Evolutionary conservation across 2,888 invertebrate genomes (phyloP), one percentile per base, ranked within the genome.

Genomic region (Alsophila aescularia): DNA sequence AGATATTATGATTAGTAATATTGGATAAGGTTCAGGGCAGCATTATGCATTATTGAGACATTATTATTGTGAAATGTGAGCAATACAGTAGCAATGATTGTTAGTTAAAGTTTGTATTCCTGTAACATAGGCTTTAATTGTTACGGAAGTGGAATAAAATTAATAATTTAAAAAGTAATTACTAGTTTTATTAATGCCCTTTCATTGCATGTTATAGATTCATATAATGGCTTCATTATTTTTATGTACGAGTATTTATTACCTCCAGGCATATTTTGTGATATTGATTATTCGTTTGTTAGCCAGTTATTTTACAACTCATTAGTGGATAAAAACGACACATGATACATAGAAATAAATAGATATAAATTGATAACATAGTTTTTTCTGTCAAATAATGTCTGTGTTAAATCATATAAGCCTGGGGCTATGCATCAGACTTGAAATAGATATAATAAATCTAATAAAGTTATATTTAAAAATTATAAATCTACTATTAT

Each of bases 231-330:
- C 24, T 52, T 27, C 15, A 45, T 52, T 52, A 43, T 39, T 24
- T 24, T 18, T 24, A 7, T 24, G 1, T 24, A 18, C 21, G 10
- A n/a, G n/a, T 18, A 29, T 29, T 37, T 31, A 42, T 52, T 52
- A 15, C 32, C 52, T 44, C 3, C 12, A 34, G 37, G 24, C 31
- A 12, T 31, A 21, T 29, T 31, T 21, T 39, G 4, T 13, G 21
- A 12, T 39, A 24, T 12, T 24, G 0, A 37, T 21, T 44, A 10
- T 36, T 41, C 27, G 29, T 36, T 49, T 40, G 12, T 49, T 27
- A 40, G 24, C 16, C 7, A 29, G 16, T 50, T 36, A 36, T 50
- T 21, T 31, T 50, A n/a, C 52, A 52, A 14, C 16, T 42, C 42
- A 50, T 50, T 42, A 42, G 42, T 27, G 14, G 32, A 50, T 27